phyloP scores from a whole-genome alignment of 2,797 vertebrate genomes.

The Podarcis siculus region DNA sequence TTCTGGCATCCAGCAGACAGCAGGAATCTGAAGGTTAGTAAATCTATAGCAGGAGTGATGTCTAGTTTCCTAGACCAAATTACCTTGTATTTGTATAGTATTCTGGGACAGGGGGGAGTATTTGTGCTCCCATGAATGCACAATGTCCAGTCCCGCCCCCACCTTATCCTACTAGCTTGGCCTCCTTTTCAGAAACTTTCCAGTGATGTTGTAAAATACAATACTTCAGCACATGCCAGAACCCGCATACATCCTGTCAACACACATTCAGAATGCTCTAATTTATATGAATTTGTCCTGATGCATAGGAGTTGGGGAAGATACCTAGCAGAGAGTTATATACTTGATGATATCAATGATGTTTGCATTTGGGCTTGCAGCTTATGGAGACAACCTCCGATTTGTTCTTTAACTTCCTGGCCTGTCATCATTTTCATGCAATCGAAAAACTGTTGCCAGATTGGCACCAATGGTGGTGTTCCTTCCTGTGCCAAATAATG shows the following conservation, averaged over 20 bases:
- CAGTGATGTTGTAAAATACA: neutral
- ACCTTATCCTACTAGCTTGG: neutral
- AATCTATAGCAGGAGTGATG: neutral
- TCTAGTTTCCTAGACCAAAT: neutral
- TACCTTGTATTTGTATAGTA: neutral
- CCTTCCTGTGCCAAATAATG: neutral
- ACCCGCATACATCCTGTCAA: neutral
- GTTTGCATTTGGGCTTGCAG: neutral
- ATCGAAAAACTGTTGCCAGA: neutral
- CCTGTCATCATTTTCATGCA: neutral
- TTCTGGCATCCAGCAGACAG: slow-evolving; percentile 53
- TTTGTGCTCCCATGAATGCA: neutral
- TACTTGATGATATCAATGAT: neutral
- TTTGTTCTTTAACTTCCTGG: neutral
- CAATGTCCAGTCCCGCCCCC: too few relatives aligned
- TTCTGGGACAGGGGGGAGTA: neutral
- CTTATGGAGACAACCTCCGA: neutral
- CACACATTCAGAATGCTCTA: neutral
- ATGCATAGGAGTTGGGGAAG: neutral
- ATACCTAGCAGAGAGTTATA: neutral
- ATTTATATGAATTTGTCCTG: neutral
- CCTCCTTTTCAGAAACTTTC: neutral
- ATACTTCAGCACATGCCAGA: neutral
- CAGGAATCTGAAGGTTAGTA: slow-evolving; percentile 64
- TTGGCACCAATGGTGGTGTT: too few relatives aligned